phyloP scores from a whole-genome alignment of 2,113 vertebrate species.

The Channa argus region DNA sequence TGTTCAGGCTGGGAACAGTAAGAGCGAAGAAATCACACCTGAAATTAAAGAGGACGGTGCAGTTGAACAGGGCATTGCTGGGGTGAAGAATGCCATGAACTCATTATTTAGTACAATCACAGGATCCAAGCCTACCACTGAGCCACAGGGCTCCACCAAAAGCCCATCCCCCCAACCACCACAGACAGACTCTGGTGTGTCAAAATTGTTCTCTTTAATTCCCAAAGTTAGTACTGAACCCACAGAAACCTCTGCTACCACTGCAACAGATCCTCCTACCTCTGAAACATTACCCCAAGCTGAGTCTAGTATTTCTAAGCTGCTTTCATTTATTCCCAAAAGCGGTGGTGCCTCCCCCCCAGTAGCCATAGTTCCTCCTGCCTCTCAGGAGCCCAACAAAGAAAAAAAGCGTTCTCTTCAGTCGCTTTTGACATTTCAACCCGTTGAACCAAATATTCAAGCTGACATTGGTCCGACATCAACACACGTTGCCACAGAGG shows the following conservation, averaged over 20 bases:
- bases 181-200: slow-evolving; percentile 80
- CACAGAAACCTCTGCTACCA: slow-evolving; percentile 59
- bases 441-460: slow-evolving; percentile 59
- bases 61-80: slow-evolving; percentile 80
- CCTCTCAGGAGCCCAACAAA: slow-evolving; percentile 70
- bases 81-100: slow-evolving; percentile 88
- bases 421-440: slow-evolving; percentile 70
- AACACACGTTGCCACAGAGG: slow-evolving; percentile 26
- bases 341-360: slow-evolving; percentile 66
- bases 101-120: slow-evolving; percentile 88
- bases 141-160: slow-evolving; percentile 51
- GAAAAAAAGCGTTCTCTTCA: slow-evolving; percentile 82
- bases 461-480: slow-evolving; percentile 35
- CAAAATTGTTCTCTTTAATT: slow-evolving; percentile 80
- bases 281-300: slow-evolving; percentile 54
- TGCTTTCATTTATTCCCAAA: slow-evolving; percentile 77
- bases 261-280: slow-evolving; percentile 31
- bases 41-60: slow-evolving; percentile 69
- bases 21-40: slow-evolving; percentile 31
- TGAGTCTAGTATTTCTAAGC: slow-evolving; percentile 72
- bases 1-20: slow-evolving; percentile 27
- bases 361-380: slow-evolving; percentile 74
- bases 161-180: slow-evolving; percentile 40
- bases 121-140: slow-evolving; percentile 82
- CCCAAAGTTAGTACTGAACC: slow-evolving; percentile 67